Evolutionary conservation across 2,113 vertebrate species (phyloP), one percentile per base, ranked within the genome.

Genomic region (Pelmatolapia mariae): DNA sequence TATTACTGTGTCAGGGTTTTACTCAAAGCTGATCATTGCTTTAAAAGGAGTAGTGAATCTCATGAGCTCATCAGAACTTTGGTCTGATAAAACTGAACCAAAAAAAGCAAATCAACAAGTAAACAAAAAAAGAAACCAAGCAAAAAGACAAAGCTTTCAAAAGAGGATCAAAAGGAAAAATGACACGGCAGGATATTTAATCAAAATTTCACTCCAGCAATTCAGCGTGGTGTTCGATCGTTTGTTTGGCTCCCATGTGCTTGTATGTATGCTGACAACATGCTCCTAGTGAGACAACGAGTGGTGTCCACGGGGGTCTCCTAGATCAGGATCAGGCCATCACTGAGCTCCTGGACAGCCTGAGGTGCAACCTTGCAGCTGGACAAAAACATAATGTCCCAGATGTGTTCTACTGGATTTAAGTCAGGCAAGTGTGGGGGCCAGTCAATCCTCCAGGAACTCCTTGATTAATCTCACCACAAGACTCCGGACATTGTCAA

Each of bases 301-400:
- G 18, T n/a, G 0, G 31, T n/a, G 0, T 33, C 0, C 1, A 33
- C 0, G 0, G 31, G 59, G 61, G 1, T 66, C 31, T 66, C 61
- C 10, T 66, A 66, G 61, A 1, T 66, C 18, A 66, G 18, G 18
- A 66, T 66, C 61, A 8, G 31, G 0, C 18, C 31, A 66, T 66
- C 61, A 66, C 31, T 12, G 61, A 66, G 61, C 18, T 66, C 18
- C 31, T 36, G 31, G 10, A 66, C 31, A 66, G 10, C 31, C 31
- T 66, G 61, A 66, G 61, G 33, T 66, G 10, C 31, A 38, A n/a
- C 18, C 61, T n/a, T 66, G 61, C 10, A 36, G 18, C 31, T 66
- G 31, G 31, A 66, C 18, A 66, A 8, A 66, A 66, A 38, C 31
- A 36, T 0, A 36, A 38, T n/a, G 31, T 38, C 6, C 61, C 18